These are phyloP conservation scores for Ariolimax columbianus DNA, from an alignment of 2,888 invertebrate species.

Conservation along the genomic window DNA sequence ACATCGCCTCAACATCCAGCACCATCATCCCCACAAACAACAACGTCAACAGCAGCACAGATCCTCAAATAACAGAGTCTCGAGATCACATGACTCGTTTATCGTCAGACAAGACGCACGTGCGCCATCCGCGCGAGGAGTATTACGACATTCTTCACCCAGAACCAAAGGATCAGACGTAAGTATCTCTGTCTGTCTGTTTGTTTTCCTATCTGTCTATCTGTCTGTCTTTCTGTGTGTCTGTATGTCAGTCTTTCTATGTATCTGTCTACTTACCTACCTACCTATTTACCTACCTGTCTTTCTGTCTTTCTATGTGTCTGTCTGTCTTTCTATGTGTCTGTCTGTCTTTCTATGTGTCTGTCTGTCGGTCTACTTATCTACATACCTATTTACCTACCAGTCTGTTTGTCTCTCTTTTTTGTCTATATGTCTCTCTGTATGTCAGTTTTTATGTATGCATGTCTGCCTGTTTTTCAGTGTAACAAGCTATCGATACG, in stretches of 20 bases:
- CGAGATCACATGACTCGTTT: not conserved
- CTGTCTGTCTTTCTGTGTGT: not conserved
- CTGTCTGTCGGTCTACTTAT: constrained; percentile 2
- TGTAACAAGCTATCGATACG: not conserved
- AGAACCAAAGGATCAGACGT: constrained; percentile 44
- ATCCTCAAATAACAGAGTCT: not conserved
- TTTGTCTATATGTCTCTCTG: constrained; percentile 8
- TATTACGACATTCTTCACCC: constrained; percentile 48
- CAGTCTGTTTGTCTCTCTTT: not conserved
- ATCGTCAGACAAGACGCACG: not conserved
- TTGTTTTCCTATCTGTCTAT: not conserved
- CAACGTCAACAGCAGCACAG: not conserved
- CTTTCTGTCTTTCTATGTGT: too few species aligned
- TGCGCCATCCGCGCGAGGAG: constrained; percentile 32
- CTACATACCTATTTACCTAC: not conserved
- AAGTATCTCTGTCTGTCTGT: not conserved
- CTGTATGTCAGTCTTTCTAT: not conserved
- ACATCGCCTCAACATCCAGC: constrained; percentile 17
- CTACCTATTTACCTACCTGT: not conserved
- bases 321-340: too few species aligned
- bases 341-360: not conserved
- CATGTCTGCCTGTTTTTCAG: not conserved
- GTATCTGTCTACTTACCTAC: not conserved
- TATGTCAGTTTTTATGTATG: not conserved
- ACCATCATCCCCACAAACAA: not conserved